Percentiles rank a stretch among this genome's conserved stretches.
phyloP scores from a whole-genome alignment of 2,888 invertebrate genomes.

The Ecdyonurus torrentis region DNA sequence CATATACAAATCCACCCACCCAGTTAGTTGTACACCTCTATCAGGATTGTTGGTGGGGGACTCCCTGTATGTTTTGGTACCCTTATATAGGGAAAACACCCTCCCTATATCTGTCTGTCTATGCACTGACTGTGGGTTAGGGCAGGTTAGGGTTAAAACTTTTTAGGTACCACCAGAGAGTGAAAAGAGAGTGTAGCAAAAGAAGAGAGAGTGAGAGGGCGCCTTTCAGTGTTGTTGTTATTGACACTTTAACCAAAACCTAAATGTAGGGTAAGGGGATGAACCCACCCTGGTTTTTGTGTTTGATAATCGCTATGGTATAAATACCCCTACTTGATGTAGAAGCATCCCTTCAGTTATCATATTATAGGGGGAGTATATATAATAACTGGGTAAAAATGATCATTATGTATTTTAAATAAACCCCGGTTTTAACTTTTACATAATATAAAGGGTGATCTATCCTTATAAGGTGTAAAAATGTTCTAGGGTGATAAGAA shows the following conservation, averaged over 20 bases:
- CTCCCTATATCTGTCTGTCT: background rate
- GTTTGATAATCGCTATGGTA: background rate
- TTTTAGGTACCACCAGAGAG: background rate
- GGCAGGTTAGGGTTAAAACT: background rate
- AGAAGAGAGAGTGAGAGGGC: background rate
- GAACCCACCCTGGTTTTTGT: background rate
- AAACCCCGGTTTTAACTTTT: background rate
- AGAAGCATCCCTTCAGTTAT: background rate
- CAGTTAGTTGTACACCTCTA: too few relatives aligned
- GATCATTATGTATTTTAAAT: background rate
- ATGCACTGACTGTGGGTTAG: background rate
- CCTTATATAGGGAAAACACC: background rate
- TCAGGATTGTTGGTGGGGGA: background rate
- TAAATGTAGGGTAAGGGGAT: background rate
- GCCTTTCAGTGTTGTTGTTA: background rate
- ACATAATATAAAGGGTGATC: too few relatives aligned
- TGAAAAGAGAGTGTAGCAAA: background rate
- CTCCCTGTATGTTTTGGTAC: background rate
- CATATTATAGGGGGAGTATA: background rate
- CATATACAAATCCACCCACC: background rate
- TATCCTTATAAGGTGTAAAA: too few relatives aligned
- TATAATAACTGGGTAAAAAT: too few relatives aligned
- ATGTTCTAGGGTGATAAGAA: too few relatives aligned
- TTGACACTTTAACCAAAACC: slow-evolving; percentile 1
- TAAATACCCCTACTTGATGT: background rate